These are phyloP conservation scores for Hirtodrosophila confusa DNA, from an alignment of 2,888 invertebrate species.

Conservation along the genomic window DNA sequence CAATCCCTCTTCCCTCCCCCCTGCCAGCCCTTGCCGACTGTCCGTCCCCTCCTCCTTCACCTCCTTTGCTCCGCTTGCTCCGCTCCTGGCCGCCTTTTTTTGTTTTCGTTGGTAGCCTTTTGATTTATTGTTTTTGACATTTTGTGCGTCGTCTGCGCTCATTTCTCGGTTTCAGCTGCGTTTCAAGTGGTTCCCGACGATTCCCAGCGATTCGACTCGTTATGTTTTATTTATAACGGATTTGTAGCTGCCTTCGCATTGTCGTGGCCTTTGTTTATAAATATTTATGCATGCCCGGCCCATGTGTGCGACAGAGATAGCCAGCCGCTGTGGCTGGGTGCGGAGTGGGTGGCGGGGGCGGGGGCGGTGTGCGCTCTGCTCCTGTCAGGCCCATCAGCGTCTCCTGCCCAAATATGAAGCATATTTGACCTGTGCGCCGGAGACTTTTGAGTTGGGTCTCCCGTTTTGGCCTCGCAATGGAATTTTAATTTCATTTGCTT, in stretches of 20 bases:
- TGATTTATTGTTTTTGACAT: conserved; percentile 81
- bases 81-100: conserved; percentile 31
- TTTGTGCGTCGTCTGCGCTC: conserved; percentile 57
- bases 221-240: conserved; percentile 81
- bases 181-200: conserved; percentile 60
- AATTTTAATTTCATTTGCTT: conserved; percentile 70
- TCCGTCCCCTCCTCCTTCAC: not conserved
- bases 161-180: conserved; percentile 58
- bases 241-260: conserved; percentile 53
- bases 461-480: conserved; percentile 51
- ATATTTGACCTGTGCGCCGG: conserved; percentile 37
- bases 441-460: conserved; percentile 59
- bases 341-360: not conserved
- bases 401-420: conserved; percentile 34
- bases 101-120: conserved; percentile 29
- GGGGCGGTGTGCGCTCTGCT: not conserved
- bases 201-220: conserved; percentile 52
- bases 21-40: not conserved
- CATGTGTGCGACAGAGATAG: conserved; percentile 15
- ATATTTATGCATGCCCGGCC: conserved; percentile 60
- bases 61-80: conserved; percentile 12
- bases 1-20: conserved; percentile 6
- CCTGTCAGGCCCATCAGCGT: conserved; percentile 41
- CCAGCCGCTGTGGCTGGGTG: not conserved
- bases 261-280: conserved; percentile 64